Base-by-base conservation (phyloP, 2,113 vertebrate species). In the Pterophyllum scalare region DNA sequence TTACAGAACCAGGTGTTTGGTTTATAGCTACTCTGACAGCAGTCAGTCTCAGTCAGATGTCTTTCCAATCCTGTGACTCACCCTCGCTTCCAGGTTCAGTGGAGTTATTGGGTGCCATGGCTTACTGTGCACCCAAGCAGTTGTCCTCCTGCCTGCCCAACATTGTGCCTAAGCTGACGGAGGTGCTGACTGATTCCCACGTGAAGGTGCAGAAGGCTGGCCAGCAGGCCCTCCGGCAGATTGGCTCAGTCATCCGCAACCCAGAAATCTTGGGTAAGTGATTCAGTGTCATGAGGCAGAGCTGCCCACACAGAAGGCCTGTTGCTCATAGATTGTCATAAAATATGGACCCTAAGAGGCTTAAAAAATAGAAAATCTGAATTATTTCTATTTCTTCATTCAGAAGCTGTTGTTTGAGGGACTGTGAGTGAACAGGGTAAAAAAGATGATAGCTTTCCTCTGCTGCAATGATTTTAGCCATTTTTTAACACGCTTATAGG, bases 121-220 rank as follows among this genome's bases (percentile, higher is more conserved):
- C 98, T 0, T 99, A 96, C 93, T 99, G 98, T 80, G 98, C 98
- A 20, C 98, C 98, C 54, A 99, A 99, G 89, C 98, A 99, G 90
- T 92, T 99, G 75, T 99, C 98, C 0, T 99, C 98, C 79, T 99
- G 98, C 82, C 95, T 99, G 62, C 98, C 98, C 85, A 99, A 96
- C 93, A 99, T 99, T 0, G 98, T 99, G 88, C 98, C 98, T 62
- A 99, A 99, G 87, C 97, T 99, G 77, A 99, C 98, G 0, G 98
- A 99, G 89, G 98, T 99, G 91, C 96, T 99, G 83, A 99, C 98
- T 0, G 98, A 99, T 92, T 99, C 98, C 13, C 98, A 99, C 0
- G 98, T 99, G 70, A 99, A 99, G 94, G 98, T 99, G 88, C 98
- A 99, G 95, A 99, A 99, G 74, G 98, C 98, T 0, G 98, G 98